Conservation (phyloP, 2,888 invertebrate species). For the Palloptera scutellata region DNA sequence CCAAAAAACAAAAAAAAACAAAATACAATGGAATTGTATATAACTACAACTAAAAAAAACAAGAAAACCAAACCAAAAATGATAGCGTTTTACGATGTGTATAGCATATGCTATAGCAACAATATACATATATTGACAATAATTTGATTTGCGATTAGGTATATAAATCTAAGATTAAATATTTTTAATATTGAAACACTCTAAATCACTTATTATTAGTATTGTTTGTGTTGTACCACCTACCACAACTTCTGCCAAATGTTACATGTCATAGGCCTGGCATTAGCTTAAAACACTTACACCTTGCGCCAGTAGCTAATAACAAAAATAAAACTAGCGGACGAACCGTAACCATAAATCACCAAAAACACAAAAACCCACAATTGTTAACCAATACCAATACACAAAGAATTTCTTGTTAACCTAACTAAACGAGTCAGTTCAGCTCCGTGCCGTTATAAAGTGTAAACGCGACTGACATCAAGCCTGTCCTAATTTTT, state of each 20-base stretch:
- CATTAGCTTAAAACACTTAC: not conserved
- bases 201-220: too few relatives aligned
- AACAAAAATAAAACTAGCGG: not conserved
- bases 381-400: slow-evolving; percentile 1
- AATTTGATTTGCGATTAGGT: too few relatives aligned
- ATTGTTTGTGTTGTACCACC: too few relatives aligned
- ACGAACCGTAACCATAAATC: slow-evolving; percentile 12
- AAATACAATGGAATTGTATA: not conserved
- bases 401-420: slow-evolving; percentile 4
- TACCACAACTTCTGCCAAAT: too few relatives aligned
- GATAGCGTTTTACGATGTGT: not conserved
- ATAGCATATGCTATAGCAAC: too few relatives aligned
- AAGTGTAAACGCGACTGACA: slow-evolving; percentile 27
- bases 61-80: not conserved
- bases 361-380: slow-evolving; percentile 4
- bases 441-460: slow-evolving; percentile 28
- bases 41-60: slow-evolving; percentile 3
- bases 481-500: slow-evolving; percentile 26
- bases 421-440: slow-evolving; percentile 10
- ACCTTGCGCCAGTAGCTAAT: not conserved
- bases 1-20: slow-evolving; percentile 3
- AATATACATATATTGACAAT: too few relatives aligned
- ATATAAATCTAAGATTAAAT: too few relatives aligned
- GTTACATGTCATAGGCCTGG: not conserved
- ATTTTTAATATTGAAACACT: too few relatives aligned